Base-by-base conservation (phyloP, 2,888 invertebrate genomes). In the Rhyacophila evoluta region DNA sequence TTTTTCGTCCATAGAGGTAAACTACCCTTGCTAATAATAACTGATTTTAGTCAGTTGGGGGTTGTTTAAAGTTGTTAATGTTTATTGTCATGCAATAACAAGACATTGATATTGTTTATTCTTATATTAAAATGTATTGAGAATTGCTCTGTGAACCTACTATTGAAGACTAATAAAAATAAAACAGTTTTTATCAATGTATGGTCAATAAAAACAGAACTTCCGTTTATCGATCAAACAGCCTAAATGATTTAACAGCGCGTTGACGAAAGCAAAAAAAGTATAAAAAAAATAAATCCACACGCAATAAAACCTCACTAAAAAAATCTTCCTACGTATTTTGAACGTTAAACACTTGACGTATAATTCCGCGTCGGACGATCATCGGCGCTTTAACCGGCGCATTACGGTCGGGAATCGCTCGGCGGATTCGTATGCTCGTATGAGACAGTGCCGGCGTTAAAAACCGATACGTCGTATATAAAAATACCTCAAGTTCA, bases 401-500 rank as follows among this genome's bases (percentile, higher is more conserved):
- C 6, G 55, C 55, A 19, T 36, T 28, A 39, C 8, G 39, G 75
- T 28, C 37, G 38, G 1, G 4, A 39, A n/a, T 75, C 70, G 69
- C 39, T 3, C 33, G 70, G 15, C 33, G 15, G 38, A 11, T 55
- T 8, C 19, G 19, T 25, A 55, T 8, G 15, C 6, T 74, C 27
- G 70, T 5, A 70, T 15, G 67, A 19, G 25, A 71, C 29, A 55
- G 33, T 38, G 69, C 25, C 38, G 72, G 39, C n/a, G 72, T 72
- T 29, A 72, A 28, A 72, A 38, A 27, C 68, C 68, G 79, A 79
- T 79, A 75, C 76, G 78, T 75, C 29, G 79, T 12, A 74, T 74
- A 79, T 79, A 81, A 81, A 81, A 81, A 81, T 81, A 79, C 79
- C 75, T 79, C 39, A 69, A 72, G 79, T 79, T 79, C 81, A 81